Evolutionary conservation across 2,113 vertebrate genomes (phyloP).

Genomic region (Cyrtonyx montezumae): DNA sequence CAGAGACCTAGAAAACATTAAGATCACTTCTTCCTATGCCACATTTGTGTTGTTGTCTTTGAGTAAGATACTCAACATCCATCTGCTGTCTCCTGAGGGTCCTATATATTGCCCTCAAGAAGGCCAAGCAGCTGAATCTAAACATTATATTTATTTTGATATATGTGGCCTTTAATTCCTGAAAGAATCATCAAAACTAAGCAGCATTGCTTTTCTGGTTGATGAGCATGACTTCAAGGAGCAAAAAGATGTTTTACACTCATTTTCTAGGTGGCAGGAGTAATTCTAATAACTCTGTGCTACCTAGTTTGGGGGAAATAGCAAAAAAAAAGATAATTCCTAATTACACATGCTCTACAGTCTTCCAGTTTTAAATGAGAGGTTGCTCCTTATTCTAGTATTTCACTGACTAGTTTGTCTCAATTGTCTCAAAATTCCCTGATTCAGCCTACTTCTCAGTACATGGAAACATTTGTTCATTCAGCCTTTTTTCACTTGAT

Average conservation of each 20-base stretch:
- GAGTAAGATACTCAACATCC: neutral
- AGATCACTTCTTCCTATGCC: neutral
- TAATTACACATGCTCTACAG: neutral
- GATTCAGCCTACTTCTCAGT: neutral
- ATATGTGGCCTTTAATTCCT: neutral
- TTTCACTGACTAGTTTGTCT: neutral
- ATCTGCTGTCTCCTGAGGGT: neutral
- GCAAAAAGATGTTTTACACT: neutral
- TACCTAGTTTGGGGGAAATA: neutral
- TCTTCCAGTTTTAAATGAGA: neutral
- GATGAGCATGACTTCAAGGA: neutral
- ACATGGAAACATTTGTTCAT: slow-evolving; percentile 20
- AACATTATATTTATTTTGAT: neutral
- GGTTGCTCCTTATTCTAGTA: neutral
- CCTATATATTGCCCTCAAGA: neutral
- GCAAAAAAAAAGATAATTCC: neutral
- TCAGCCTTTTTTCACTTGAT: neutral
- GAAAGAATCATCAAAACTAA: neutral
- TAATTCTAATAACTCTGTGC: neutral
- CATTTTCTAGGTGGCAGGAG: neutral
- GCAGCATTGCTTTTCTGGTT: neutral
- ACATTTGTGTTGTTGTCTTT: neutral
- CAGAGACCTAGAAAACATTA: neutral
- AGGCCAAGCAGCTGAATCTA: neutral
- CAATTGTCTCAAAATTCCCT: neutral